Evolutionary conservation across 2,113 vertebrate species (phyloP), one percentile per base, ranked within the genome.

Genomic region (Hippocampus abdominalis): DNA sequence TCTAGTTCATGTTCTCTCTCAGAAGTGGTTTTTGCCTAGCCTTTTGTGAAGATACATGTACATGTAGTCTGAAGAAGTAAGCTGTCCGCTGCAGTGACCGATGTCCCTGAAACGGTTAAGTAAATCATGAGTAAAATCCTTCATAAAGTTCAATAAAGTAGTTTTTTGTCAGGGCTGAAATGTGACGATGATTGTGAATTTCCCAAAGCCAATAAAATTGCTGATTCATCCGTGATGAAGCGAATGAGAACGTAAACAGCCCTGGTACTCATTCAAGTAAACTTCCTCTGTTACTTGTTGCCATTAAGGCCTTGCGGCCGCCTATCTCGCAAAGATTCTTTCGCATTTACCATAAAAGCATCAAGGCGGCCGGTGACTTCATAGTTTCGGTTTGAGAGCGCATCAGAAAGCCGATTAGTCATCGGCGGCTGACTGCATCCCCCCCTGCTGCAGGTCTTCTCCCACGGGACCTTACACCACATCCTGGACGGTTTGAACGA

Each of bases 401-500:
- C 2, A n/a, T 57, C 53, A 25, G 5, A 3, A 42, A 39, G 48
- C 36, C 27, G 21, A 42, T 56, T 32, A 63, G n/a, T 73, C 66
- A 60, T 61, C 40, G 23, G 56, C 46, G 25, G 48, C 49, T 53
- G 18, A 72, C 40, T 40, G 23, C 51, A 16, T 39, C 8, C 11
- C 36, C 11, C n/a, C 40, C 18, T 2, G 13, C 42, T 64, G 62
- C 32, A 98, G 96, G 94, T 98, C 72, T 98, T 96, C 84, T 94
- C 90, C 16, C 78, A 92, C 66, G 94, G 94, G 32, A 89, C 89
- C 48, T 88, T 98, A 49, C 94, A 94, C 84, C 96, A 96, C 86
- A 97, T 97, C 90, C 92, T 98, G 72, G 96, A 97, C 3, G 95
- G 95, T 74, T 92, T 94, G 84, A 92, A 96, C 0, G 95, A 96